Percentiles rank a stretch among this genome's conserved stretches.
Conservation (phyloP, 2,888 invertebrate genomes). For the Tanytarsus gracilentus region DNA sequence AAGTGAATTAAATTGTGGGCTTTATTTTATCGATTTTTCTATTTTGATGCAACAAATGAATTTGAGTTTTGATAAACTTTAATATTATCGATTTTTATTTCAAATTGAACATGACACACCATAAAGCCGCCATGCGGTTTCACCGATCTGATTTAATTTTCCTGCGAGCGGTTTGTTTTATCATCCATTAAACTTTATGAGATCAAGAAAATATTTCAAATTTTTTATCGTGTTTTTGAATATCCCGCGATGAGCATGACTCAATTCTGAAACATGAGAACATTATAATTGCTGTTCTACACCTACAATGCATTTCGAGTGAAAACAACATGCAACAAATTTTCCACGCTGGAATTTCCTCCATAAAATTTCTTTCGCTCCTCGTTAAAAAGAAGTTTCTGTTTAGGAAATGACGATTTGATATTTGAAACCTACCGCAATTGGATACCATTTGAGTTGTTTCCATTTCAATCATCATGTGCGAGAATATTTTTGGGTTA, state of each 20-base stretch:
- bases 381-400: background rate
- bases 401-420: background rate
- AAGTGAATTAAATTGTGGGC: no score
- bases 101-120: no score
- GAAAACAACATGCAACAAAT: background rate
- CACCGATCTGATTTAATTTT: no score
- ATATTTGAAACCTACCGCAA: conserved; percentile 25
- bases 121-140: no score
- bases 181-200: no score
- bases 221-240: background rate
- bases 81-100: no score
- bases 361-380: no score
- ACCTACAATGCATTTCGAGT: background rate
- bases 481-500: background rate
- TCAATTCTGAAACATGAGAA: background rate
- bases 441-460: conserved; percentile 2
- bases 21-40: no score
- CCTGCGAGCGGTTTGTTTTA: no score
- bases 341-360: background rate
- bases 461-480: background rate
- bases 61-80: no score
- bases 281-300: background rate
- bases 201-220: no score
- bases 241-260: background rate
- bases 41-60: no score